These are phyloP conservation scores for Drosophila parthenogenetica DNA, from an alignment of 2,888 invertebrate species.

Conservation along the genomic window DNA sequence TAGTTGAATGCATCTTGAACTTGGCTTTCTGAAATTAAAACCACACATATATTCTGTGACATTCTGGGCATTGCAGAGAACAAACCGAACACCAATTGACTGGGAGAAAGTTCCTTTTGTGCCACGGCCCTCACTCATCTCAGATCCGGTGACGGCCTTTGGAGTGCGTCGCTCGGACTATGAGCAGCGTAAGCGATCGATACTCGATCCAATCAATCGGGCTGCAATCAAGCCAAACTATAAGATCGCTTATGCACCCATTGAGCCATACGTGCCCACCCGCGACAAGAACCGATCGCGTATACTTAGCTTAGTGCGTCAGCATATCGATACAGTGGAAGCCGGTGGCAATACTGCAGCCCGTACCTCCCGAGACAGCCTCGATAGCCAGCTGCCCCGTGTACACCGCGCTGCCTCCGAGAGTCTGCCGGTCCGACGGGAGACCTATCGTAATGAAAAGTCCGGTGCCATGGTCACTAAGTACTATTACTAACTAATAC, in stretches of 20 bases:
- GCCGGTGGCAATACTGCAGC: slow-evolving; percentile 86
- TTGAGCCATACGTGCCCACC: slow-evolving; percentile 89
- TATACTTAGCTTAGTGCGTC: slow-evolving; percentile 87
- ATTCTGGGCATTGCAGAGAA: slow-evolving; percentile 83
- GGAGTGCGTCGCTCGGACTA: slow-evolving; percentile 87
- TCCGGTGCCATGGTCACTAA: slow-evolving; percentile 82
- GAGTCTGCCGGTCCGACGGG: slow-evolving; percentile 74
- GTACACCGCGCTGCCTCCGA: slow-evolving; percentile 86
- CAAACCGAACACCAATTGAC: slow-evolving; percentile 88
- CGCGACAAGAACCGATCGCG: slow-evolving; percentile 89
- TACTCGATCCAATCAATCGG: slow-evolving; percentile 86
- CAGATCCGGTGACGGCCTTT: slow-evolving; percentile 94
- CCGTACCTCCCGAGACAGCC: slow-evolving; percentile 87
- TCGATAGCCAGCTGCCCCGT: slow-evolving; percentile 88
- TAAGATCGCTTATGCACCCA: slow-evolving; percentile 87
- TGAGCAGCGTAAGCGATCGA: slow-evolving; percentile 82
- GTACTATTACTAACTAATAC: slow-evolving; percentile 67
- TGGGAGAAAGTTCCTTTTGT: slow-evolving; percentile 96
- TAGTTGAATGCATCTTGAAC: slow-evolving; percentile 31
- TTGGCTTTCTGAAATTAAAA: slow-evolving; percentile 63
- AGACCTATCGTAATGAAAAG: slow-evolving; percentile 78
- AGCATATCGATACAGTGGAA: slow-evolving; percentile 87
- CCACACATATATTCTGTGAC: slow-evolving; percentile 61
- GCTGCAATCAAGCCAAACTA: slow-evolving; percentile 88
- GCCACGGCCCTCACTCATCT: slow-evolving; percentile 93